Conservation (phyloP, 2,888 invertebrate genomes). For the Bhutanitis thaidina region DNA sequence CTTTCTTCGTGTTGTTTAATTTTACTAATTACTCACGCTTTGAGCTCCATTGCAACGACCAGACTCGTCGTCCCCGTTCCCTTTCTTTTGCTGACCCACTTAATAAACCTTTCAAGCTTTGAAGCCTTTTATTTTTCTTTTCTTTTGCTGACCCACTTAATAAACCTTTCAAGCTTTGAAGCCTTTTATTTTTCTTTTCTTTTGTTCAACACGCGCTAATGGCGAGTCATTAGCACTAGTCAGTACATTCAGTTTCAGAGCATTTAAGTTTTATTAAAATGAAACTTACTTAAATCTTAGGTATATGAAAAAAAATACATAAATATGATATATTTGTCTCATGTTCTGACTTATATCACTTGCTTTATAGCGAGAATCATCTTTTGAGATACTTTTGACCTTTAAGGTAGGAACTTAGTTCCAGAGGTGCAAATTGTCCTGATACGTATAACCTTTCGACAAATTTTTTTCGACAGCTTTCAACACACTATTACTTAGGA, state of each 20-base stretch:
- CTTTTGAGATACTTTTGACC: too few relatives aligned
- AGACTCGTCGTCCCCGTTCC: background rate
- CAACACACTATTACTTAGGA: too few relatives aligned
- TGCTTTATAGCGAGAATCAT: too few relatives aligned
- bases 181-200: slow-evolving; percentile 12
- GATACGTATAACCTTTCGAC: too few relatives aligned
- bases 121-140: slow-evolving; percentile 8
- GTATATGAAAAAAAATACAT: too few relatives aligned
- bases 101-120: slow-evolving; percentile 10
- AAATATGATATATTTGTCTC: too few relatives aligned
- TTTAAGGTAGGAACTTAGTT: too few relatives aligned
- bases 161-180: slow-evolving; percentile 10
- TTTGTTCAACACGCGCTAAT: slow-evolving; percentile 18
- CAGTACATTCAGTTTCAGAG: slow-evolving; percentile 3
- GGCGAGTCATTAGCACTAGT: slow-evolving; percentile 4
- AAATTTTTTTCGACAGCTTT: too few relatives aligned
- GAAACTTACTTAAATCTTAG: too few relatives aligned
- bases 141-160: slow-evolving; percentile 15
- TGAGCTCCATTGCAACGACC: background rate
- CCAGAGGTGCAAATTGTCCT: too few relatives aligned
- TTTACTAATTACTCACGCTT: background rate
- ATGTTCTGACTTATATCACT: too few relatives aligned
- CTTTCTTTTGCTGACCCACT: slow-evolving; percentile 13
- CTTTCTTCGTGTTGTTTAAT: background rate
- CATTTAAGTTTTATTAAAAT: slow-evolving; percentile 4